phyloP scores from a whole-genome alignment of 1,140 invertebrate genomes.

The Drosophila tropicalis region DNA sequence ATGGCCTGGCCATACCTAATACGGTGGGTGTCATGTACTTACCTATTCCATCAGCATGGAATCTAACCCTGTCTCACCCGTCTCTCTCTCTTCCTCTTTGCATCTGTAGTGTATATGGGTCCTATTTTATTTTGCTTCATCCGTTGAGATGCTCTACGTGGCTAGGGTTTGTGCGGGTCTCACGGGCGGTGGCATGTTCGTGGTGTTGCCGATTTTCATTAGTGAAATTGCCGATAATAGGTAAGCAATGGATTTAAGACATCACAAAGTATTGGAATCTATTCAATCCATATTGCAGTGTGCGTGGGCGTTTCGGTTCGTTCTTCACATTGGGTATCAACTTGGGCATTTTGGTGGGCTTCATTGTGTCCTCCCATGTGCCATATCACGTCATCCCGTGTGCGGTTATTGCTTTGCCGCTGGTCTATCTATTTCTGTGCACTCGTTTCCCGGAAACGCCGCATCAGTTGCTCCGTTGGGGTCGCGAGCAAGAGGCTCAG shows the following conservation, averaged over 20 bases:
- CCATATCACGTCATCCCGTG: constrained; percentile 69
- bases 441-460: constrained; percentile 70
- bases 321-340: constrained; percentile 64
- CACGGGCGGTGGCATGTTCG: constrained; percentile 71
- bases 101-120: constrained; percentile 66
- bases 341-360: constrained; percentile 67
- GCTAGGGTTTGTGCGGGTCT: constrained; percentile 82
- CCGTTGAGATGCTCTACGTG: constrained; percentile 75
- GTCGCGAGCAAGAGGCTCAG: constrained; percentile 47
- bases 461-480: constrained; percentile 59
- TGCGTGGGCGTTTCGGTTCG: constrained; percentile 73
- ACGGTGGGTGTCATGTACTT: constrained; percentile 56
- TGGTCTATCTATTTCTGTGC: constrained; percentile 50
- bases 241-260: constrained; percentile 37
- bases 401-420: constrained; percentile 55
- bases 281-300: constrained; percentile 37
- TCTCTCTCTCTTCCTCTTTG: neutral
- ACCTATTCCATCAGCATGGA: neutral
- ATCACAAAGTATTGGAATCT: neutral
- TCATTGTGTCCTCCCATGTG: constrained; percentile 63
- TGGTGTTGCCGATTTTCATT: constrained; percentile 74
- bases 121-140: constrained; percentile 66
- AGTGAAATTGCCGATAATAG: constrained; percentile 79
- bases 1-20: constrained; percentile 67
- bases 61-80: neutral